These are phyloP conservation scores for Mesochorus sp. DNA, from an alignment of 2,888 invertebrate genomes.

Conservation along the genomic window DNA sequence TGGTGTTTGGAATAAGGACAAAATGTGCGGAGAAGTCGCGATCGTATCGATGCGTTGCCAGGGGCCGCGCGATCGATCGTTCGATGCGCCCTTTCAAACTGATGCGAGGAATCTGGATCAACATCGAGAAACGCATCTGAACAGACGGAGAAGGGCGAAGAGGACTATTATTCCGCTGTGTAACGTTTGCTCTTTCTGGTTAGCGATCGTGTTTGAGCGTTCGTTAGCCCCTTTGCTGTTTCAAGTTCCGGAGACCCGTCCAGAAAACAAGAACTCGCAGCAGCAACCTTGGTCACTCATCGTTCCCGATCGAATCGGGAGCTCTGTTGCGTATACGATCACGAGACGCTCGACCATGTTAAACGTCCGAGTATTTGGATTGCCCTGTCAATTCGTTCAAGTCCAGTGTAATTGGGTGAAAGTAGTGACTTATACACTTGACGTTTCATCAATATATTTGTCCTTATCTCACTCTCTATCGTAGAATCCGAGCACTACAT, in stretches of 20 bases:
- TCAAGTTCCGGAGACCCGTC: conserved; percentile 22
- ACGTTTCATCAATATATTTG: conserved; percentile 54
- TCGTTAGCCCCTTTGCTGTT: conserved; percentile 22
- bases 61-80: conserved; percentile 40
- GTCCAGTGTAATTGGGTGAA: conserved; percentile 55
- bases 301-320: conserved; percentile 3
- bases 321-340: background rate
- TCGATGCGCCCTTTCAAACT: conserved; percentile 44
- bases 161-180: background rate
- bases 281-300: background rate
- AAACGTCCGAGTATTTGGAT: conserved; percentile 29
- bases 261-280: background rate
- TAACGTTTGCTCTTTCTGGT: conserved; percentile 17
- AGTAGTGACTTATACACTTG: conserved; percentile 36
- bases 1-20: conserved; percentile 21
- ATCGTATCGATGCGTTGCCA: conserved; percentile 53
- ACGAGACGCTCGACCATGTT: conserved; percentile 18
- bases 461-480: conserved; percentile 46
- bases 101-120: conserved; percentile 60
- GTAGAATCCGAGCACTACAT: conserved; percentile 13
- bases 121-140: conserved; percentile 40
- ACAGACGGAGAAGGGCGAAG: background rate
- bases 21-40: conserved; percentile 21
- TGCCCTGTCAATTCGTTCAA: conserved; percentile 48
- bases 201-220: conserved; percentile 8